phyloP scores from a whole-genome alignment of 2,888 invertebrate genomes.

The Oligia fasciuncula region DNA sequence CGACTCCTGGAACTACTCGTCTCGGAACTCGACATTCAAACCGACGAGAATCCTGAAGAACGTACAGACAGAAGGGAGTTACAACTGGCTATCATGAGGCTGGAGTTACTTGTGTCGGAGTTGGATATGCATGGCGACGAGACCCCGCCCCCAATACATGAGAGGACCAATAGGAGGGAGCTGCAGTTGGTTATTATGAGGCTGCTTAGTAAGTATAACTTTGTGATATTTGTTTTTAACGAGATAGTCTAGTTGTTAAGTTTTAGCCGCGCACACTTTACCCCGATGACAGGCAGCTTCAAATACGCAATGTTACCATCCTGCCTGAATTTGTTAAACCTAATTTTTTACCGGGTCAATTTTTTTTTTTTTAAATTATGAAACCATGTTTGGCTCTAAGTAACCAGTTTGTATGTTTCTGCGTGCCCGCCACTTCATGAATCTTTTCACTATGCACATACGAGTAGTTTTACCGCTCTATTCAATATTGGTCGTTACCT shows the following conservation, averaged over 20 bases:
- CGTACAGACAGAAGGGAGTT: conserved; percentile 94
- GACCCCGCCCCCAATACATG: conserved; percentile 88
- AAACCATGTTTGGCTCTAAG: too few relatives aligned
- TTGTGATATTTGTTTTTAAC: background rate
- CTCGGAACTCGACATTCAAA: conserved; percentile 92
- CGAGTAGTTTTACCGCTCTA: background rate
- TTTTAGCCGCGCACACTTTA: background rate
- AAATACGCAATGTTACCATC: background rate
- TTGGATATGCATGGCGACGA: conserved; percentile 91
- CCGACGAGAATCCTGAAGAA: conserved; percentile 83
- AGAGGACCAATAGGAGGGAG: conserved; percentile 94
- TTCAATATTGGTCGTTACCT: background rate
- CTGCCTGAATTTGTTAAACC: background rate
- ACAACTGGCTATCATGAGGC: conserved; percentile 95
- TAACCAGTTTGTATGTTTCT: background rate
- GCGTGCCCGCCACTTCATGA: background rate
- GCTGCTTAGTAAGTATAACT: conserved; percentile 92
- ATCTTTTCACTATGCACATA: background rate
- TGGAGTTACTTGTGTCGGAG: conserved; percentile 93
- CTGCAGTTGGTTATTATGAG: conserved; percentile 97
- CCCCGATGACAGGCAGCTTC: background rate
- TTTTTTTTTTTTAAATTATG: too few relatives aligned
- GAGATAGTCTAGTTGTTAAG: background rate
- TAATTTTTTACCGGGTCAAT: background rate
- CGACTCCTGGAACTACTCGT: conserved; percentile 93